Conservation (phyloP, 2,888 invertebrate species). For the Tholera decimalis region DNA sequence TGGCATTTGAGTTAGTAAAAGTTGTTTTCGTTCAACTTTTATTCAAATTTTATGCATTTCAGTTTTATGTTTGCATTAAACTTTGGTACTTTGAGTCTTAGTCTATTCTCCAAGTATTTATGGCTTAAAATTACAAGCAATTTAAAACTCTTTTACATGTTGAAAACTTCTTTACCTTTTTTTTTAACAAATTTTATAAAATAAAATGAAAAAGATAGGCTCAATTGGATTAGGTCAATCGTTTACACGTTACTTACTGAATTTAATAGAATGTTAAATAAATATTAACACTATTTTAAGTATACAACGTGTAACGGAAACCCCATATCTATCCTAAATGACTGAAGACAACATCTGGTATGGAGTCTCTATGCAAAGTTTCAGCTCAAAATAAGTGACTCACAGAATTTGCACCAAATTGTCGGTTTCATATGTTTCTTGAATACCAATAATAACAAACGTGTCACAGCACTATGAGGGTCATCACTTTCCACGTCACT, state of each 20-base stretch:
- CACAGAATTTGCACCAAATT: no score
- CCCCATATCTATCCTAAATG: no score
- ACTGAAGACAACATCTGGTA: no score
- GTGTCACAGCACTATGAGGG: no score
- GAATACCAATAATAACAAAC: no score
- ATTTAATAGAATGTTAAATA: neutral
- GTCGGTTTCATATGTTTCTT: no score
- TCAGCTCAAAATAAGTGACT: no score
- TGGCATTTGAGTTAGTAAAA: neutral
- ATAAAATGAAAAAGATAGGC: no score
- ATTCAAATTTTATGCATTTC: slow-evolving; percentile 46
- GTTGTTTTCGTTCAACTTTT: slow-evolving; percentile 15
- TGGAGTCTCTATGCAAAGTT: no score
- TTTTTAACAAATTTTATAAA: neutral
- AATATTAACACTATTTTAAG: neutral
- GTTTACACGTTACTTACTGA: neutral
- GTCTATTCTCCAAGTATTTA: slow-evolving; percentile 35
- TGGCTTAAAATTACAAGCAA: slow-evolving; percentile 25
- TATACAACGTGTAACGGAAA: no score
- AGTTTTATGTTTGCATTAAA: slow-evolving; percentile 39
- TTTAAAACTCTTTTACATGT: slow-evolving; percentile 33
- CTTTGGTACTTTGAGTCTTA: slow-evolving; percentile 28
- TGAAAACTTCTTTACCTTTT: slow-evolving; percentile 14
- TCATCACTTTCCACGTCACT: no score
- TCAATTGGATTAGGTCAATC: neutral